phyloP scores from a whole-genome alignment of 2,113 vertebrate species.

The Pangasianodon hypophthalmus region DNA sequence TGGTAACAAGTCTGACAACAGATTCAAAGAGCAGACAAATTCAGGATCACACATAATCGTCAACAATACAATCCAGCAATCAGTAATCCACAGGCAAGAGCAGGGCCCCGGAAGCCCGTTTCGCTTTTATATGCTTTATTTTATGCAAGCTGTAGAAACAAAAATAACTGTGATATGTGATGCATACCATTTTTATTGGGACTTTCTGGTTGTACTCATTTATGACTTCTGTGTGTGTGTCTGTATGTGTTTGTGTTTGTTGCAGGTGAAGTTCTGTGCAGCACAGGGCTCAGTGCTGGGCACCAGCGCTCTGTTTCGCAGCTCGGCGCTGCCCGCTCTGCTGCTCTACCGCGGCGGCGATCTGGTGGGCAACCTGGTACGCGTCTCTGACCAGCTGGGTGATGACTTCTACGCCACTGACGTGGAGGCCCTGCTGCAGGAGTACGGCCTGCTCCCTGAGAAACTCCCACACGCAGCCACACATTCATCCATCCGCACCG shows the following conservation, averaged over 20 bases:
- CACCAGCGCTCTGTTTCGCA: slow-evolving; percentile 87
- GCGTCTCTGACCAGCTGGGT: slow-evolving; percentile 94
- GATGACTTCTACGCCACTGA: slow-evolving; percentile 98
- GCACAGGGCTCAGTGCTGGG: slow-evolving; percentile 89
- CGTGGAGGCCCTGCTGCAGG: slow-evolving; percentile 91
- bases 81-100: not conserved
- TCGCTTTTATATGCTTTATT: not conserved
- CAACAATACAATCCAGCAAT: not conserved
- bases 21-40: not conserved
- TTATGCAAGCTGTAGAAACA: not conserved
- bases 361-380: slow-evolving; percentile 94
- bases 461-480: slow-evolving; percentile 67
- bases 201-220: not conserved
- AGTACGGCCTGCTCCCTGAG: slow-evolving; percentile 92
- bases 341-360: slow-evolving; percentile 93
- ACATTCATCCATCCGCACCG: slow-evolving; percentile 69
- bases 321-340: slow-evolving; percentile 87
- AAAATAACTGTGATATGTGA: not conserved
- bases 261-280: slow-evolving; percentile 86
- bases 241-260: not conserved
- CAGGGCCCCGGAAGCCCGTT: not conserved
- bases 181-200: not conserved
- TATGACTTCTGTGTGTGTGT: not conserved
- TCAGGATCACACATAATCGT: not conserved
- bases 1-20: not conserved